phyloP scores from a whole-genome alignment of 2,113 vertebrate species.

The Acanthisitta chloris region DNA sequence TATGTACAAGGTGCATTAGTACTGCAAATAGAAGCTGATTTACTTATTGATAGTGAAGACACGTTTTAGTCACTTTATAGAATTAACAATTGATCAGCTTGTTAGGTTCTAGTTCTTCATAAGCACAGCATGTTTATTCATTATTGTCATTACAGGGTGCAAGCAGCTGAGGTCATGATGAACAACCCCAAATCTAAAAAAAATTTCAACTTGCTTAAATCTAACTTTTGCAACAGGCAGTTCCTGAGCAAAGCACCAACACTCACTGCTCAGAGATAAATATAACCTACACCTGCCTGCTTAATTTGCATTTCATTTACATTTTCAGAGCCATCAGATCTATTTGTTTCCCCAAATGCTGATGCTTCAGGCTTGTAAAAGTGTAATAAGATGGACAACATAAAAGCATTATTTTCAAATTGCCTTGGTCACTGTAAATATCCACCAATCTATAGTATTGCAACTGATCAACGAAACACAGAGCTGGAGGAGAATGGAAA shows the following conservation, averaged over 20 bases:
- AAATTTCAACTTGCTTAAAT: slow-evolving; percentile 27
- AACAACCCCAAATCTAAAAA: slow-evolving; percentile 67
- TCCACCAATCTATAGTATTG: neutral
- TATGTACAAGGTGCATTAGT: slow-evolving; percentile 67
- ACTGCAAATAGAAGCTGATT: slow-evolving; percentile 82
- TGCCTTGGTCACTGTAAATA: slow-evolving; percentile 48
- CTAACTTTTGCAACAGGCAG: neutral
- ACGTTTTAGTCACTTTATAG: slow-evolving; percentile 86
- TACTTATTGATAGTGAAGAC: slow-evolving; percentile 86
- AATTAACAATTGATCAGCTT: slow-evolving; percentile 93
- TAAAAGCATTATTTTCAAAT: slow-evolving; percentile 37
- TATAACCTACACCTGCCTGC: neutral
- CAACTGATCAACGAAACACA: neutral
- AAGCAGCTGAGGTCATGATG: slow-evolving; percentile 72
- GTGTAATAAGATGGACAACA: neutral
- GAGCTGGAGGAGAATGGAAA: slow-evolving; percentile 8
- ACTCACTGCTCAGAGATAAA: neutral
- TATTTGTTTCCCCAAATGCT: slow-evolving; percentile 10
- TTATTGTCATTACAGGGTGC: slow-evolving; percentile 81
- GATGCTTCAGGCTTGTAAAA: neutral
- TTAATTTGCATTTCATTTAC: slow-evolving; percentile 30
- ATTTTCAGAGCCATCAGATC: neutral
- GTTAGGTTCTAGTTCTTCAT: slow-evolving; percentile 70
- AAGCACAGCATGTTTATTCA: slow-evolving; percentile 80
- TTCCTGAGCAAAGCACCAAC: neutral